Percentiles rank a stretch among this genome's conserved stretches.
phyloP scores from a whole-genome alignment of 2,888 invertebrate species.

The Epinotia nisella region DNA sequence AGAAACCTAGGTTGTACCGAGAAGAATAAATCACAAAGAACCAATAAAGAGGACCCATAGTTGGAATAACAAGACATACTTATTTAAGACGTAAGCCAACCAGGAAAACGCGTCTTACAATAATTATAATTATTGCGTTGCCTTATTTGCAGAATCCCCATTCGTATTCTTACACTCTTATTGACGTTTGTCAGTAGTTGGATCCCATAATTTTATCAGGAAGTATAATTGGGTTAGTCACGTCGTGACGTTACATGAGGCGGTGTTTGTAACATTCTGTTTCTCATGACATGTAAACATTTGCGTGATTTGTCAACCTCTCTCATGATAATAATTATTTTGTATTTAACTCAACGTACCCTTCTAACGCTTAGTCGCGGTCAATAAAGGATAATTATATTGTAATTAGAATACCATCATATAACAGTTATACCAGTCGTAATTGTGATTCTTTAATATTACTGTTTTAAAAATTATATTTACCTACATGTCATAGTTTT shows the following conservation, averaged over 20 bases:
- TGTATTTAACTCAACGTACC: slow-evolving; percentile 13
- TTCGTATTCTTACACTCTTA: neutral
- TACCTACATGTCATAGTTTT: neutral
- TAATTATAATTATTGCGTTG: slow-evolving; percentile 8
- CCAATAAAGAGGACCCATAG: slow-evolving; percentile 14
- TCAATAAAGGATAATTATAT: neutral
- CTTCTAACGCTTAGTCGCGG: neutral
- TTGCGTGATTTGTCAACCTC: slow-evolving; percentile 2
- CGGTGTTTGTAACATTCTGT: neutral
- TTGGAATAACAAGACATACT: slow-evolving; percentile 18
- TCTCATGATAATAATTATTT: neutral
- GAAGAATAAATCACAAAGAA: slow-evolving; percentile 16
- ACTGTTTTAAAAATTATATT: neutral
- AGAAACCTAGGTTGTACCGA: slow-evolving; percentile 4
- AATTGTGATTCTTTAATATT: neutral
- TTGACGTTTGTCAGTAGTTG: slow-evolving; percentile 11
- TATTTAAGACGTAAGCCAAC: slow-evolving; percentile 18
- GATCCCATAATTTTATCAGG: neutral
- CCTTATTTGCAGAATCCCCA: slow-evolving; percentile 20
- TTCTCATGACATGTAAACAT: neutral
- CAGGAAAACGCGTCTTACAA: slow-evolving; percentile 25
- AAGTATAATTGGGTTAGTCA: neutral
- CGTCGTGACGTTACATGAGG: neutral
- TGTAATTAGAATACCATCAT: slow-evolving; percentile 1
- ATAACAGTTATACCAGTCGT: too few relatives aligned